Conservation (phyloP, 2,888 invertebrate species). For the Campaea margaritaria region DNA sequence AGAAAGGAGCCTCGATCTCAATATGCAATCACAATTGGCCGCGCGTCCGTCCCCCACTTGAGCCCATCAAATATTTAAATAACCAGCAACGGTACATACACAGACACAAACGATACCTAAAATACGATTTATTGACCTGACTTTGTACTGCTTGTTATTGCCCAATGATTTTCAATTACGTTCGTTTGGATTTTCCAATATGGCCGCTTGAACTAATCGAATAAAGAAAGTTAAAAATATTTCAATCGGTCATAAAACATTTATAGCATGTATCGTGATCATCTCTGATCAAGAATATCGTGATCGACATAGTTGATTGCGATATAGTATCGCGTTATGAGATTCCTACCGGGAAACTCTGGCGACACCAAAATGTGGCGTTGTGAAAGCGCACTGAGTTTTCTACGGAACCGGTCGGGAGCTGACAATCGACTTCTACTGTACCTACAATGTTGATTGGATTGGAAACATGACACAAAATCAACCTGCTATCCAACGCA, state of each 20-base stretch:
- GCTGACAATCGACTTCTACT: slow-evolving; percentile 43
- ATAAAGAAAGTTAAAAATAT: slow-evolving; percentile 29
- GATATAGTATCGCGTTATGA: slow-evolving; percentile 29
- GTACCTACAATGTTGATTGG: slow-evolving; percentile 10
- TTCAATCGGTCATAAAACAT: slow-evolving; percentile 22
- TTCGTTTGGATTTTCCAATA: slow-evolving; percentile 30
- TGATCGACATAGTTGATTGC: slow-evolving; percentile 1
- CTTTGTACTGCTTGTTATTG: slow-evolving; percentile 34
- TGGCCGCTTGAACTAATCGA: slow-evolving; percentile 26
- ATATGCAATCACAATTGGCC: slow-evolving; percentile 45
- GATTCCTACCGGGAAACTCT: slow-evolving; percentile 54
- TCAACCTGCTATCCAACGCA: slow-evolving; percentile 8
- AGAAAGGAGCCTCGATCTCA: slow-evolving; percentile 52
- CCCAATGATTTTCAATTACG: slow-evolving; percentile 46
- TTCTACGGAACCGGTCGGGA: slow-evolving; percentile 68
- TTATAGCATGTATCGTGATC: slow-evolving; percentile 14
- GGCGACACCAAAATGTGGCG: slow-evolving; percentile 50
- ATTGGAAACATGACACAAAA: slow-evolving; percentile 21
- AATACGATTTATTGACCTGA: slow-evolving; percentile 44
- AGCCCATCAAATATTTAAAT: slow-evolving; percentile 52
- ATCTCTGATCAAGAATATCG: slow-evolving; percentile 11
- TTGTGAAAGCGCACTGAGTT: slow-evolving; percentile 71
- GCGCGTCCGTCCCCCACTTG: slow-evolving; percentile 38
- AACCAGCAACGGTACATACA: slow-evolving; percentile 39
- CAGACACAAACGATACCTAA: slow-evolving; percentile 19